phyloP scores from a whole-genome alignment of 2,888 invertebrate genomes.

The Acanthopleura granulata region DNA sequence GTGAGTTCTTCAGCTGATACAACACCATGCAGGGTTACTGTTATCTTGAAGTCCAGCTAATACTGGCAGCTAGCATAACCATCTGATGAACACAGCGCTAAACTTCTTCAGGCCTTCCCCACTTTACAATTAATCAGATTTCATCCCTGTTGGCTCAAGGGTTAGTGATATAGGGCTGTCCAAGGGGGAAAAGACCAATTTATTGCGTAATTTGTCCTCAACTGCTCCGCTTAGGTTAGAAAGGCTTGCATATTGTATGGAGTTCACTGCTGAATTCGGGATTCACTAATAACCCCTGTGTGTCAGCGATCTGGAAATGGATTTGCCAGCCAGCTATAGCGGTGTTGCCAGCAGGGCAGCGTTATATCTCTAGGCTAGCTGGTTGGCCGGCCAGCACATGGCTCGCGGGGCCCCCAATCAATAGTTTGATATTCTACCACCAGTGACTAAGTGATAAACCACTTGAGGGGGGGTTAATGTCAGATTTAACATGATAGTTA shows the following conservation, averaged over 20 bases:
- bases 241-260: not conserved
- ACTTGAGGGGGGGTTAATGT: conserved; percentile 5
- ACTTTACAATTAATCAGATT: no score
- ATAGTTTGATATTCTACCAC: conserved; percentile 3
- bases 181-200: conserved; percentile 4
- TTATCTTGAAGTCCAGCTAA: not conserved
- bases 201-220: conserved; percentile 1
- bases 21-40: no score
- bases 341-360: not conserved
- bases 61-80: not conserved
- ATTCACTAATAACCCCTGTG: not conserved
- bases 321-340: not conserved
- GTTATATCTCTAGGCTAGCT: no score
- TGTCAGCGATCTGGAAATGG: conserved; percentile 2
- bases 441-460: conserved; percentile 5
- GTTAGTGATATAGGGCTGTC: not conserved
- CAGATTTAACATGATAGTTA: conserved; percentile 2
- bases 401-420: not conserved
- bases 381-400: not conserved
- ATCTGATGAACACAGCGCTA: not conserved
- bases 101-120: no score
- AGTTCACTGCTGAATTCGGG: not conserved
- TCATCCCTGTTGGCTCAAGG: no score
- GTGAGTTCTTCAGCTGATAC: no score
- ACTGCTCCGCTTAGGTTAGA: not conserved